These are phyloP conservation scores for Drosophila cracens DNA, from an alignment of 2,888 invertebrate genomes.

Conservation along the genomic window DNA sequence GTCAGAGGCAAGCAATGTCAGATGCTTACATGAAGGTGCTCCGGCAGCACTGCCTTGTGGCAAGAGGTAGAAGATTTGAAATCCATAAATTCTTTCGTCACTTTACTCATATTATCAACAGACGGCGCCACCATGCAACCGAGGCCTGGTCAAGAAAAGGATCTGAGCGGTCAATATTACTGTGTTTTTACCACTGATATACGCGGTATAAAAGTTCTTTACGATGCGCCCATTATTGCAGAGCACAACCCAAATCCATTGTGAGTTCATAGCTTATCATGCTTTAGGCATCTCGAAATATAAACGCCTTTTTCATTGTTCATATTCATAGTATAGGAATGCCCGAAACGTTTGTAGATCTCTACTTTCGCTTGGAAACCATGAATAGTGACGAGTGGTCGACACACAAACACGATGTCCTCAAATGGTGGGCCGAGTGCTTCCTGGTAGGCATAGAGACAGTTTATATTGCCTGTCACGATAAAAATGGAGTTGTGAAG, in stretches of 20 bases:
- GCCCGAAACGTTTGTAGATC: conserved; percentile 36
- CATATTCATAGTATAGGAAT: neutral
- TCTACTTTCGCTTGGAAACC: conserved; percentile 36
- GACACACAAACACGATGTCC: conserved; percentile 26
- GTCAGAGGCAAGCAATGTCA: neutral
- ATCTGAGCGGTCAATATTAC: conserved; percentile 27
- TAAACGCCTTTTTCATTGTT: neutral
- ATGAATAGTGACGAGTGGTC: conserved; percentile 54
- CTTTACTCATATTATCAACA: neutral
- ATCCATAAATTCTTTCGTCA: accelerated
- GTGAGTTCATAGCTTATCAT: conserved; percentile 20
- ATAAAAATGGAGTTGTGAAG: conserved; percentile 27
- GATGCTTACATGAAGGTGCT: conserved; percentile 25
- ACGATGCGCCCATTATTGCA: conserved; percentile 60
- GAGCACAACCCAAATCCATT: neutral
- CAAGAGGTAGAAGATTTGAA: neutral
- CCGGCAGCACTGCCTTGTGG: conserved; percentile 25
- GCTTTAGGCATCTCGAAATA: neutral
- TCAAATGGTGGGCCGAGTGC: conserved; percentile 60
- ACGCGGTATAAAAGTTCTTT: conserved; percentile 32
- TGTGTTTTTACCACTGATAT: conserved; percentile 46
- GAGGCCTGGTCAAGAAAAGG: neutral
- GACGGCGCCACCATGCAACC: neutral
- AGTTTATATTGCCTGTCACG: conserved; percentile 43
- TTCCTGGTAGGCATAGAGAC: conserved; percentile 47